phyloP scores from a whole-genome alignment of 2,888 invertebrate genomes.

The Cistogaster globosa region DNA sequence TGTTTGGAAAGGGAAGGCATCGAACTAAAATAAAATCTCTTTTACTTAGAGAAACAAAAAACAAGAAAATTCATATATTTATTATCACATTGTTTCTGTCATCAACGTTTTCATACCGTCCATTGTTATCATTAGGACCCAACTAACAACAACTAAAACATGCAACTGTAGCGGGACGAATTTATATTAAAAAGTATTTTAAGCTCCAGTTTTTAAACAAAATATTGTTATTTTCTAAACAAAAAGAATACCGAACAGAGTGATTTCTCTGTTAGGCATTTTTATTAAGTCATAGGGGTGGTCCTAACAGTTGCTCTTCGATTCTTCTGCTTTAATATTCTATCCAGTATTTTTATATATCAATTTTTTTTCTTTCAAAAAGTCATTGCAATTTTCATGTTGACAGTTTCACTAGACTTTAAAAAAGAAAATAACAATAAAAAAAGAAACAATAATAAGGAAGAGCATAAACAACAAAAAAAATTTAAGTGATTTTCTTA shows the following conservation, averaged over 20 bases:
- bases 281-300: not conserved
- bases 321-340: not conserved
- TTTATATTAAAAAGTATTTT: slow-evolving; percentile 16
- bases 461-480: not conserved
- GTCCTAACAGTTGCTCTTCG: not conserved
- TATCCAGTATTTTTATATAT: no score
- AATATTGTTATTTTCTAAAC: slow-evolving; percentile 5
- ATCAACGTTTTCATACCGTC: slow-evolving; percentile 1
- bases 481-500: slow-evolving; percentile 59
- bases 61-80: not conserved
- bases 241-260: not conserved
- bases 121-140: slow-evolving; percentile 30
- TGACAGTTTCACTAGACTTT: slow-evolving; percentile 56
- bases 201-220: slow-evolving; percentile 47
- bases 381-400: slow-evolving; percentile 57
- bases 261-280: slow-evolving; percentile 29
- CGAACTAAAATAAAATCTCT: slow-evolving; percentile 8
- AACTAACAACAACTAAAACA: slow-evolving; percentile 2
- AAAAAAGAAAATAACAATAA: not conserved
- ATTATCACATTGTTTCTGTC: not conserved
- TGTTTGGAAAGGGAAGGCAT: slow-evolving; percentile 60
- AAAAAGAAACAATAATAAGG: slow-evolving; percentile 24
- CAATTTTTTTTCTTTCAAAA: slow-evolving; percentile 1
- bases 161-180: not conserved
- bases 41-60: not conserved